phyloP scores from a whole-genome alignment of 2,113 vertebrate genomes.

The Neomonachus schauinslandi region DNA sequence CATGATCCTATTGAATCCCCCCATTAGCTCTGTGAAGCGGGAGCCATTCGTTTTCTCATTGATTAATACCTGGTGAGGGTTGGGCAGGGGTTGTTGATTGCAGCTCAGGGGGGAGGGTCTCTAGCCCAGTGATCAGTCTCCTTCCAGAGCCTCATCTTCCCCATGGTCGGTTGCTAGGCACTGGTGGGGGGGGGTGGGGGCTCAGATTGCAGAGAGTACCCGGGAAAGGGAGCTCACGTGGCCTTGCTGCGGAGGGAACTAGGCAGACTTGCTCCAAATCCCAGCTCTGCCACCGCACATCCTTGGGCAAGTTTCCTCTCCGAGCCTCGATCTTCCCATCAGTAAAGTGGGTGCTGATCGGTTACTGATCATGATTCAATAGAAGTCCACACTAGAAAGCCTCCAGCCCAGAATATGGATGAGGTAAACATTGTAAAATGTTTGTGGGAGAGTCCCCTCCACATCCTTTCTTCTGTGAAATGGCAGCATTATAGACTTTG shows the following conservation, averaged over 20 bases:
- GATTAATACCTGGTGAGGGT: neutral
- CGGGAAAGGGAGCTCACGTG: neutral
- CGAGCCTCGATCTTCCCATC: neutral
- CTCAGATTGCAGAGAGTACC: neutral
- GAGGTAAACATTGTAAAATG: neutral
- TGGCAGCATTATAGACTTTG: neutral
- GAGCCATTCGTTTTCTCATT: neutral
- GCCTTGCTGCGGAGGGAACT: neutral
- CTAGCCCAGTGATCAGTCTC: neutral
- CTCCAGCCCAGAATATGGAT: neutral
- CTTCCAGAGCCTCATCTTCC: neutral
- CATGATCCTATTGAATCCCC: neutral
- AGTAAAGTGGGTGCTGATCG: neutral
- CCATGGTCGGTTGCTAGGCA: accelerated
- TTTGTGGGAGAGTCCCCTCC: neutral
- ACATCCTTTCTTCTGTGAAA: neutral
- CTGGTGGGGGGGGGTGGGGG: too few species aligned
- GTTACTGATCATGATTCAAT: neutral
- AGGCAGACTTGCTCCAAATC: neutral
- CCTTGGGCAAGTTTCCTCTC: neutral
- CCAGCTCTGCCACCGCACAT: neutral
- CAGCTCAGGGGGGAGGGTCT: neutral
- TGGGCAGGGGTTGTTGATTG: neutral
- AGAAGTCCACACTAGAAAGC: neutral
- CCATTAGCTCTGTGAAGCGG: neutral